Conservation (phyloP, 2,797 vertebrate species). For the Clarias laeviceps region DNA sequence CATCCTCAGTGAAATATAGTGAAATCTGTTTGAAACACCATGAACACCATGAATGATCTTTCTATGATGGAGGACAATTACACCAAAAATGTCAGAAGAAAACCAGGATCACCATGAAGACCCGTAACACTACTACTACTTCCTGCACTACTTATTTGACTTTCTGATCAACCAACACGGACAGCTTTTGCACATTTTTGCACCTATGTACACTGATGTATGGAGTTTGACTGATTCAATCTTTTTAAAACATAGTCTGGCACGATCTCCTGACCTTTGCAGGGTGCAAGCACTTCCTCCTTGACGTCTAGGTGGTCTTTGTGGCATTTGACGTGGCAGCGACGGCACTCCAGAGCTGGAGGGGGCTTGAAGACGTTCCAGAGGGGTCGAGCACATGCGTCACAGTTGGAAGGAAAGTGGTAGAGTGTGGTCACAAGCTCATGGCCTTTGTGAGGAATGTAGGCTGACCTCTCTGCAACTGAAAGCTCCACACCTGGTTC, state of each 20-base stretch:
- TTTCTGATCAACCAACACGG: neutral
- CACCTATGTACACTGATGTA: neutral
- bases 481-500: constrained; percentile 81
- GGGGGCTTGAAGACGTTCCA: constrained; percentile 98
- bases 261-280: constrained; percentile 81
- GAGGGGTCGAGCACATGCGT: constrained; percentile 89
- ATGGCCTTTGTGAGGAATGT: constrained; percentile 93
- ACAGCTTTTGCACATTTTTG: neutral
- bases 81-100: neutral
- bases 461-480: constrained; percentile 83
- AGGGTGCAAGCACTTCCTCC: constrained; percentile 91
- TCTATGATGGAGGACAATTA: neutral
- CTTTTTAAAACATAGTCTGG: neutral
- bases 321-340: constrained; percentile 96
- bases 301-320: constrained; percentile 95
- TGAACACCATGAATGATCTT: neutral
- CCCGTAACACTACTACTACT: too few relatives aligned
- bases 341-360: constrained; percentile 91
- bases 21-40: neutral
- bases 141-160: neutral
- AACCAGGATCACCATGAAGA: neutral
- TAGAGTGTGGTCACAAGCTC: constrained; percentile 95
- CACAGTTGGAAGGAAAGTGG: constrained; percentile 96
- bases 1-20: neutral
- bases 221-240: constrained; percentile 1